Base-by-base conservation (phyloP, 2,113 vertebrate species). In the Rallus limicola region DNA sequence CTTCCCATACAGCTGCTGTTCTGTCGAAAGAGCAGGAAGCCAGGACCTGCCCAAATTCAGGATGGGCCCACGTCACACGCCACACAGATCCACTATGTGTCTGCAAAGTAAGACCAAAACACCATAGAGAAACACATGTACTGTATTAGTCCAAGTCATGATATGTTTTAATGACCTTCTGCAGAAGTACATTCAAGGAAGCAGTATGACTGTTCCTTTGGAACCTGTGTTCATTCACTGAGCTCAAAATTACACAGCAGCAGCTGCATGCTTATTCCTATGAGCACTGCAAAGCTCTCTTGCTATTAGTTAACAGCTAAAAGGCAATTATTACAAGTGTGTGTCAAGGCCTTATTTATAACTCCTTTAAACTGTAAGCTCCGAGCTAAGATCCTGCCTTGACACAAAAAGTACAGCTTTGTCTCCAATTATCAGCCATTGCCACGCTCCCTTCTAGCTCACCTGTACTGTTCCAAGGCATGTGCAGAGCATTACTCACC, bases 1-100 rank as follows among this genome's bases (percentile, higher is more conserved):
- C 99, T 97, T 99, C 99, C 99, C 99, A 99, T 2, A 99, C 99
- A 24, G 99, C 99, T 62, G 99, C 99, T 38, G 99, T 99, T 96
- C 99, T 98, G 33, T 99, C 99, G 82, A 99, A 99, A 6, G 99
- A 99, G 93, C 99, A 99, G 88, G 99, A 99, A 55, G 99, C 99
- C 92, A 99, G 97, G 93, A 99, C 99, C 96, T 99, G 99, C 46
- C 99, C 99, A 79, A 99, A 99, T 79, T 99, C 99, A 31, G 99
- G 99, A 97, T 99, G 99, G 40, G 99, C 99, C 99, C 99, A 99
- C 0, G 99, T 99, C 87, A 99, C 99, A 76, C 99, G 98, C 99
- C 99, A 99, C 48, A 99, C 99, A 5, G 99, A 99, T 36, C 99
- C 99, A 89, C 99, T 99, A 25, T 99, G 99, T 4, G 99, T 99